Evolutionary conservation across 1,140 invertebrate genomes (phyloP), one percentile per base, ranked within the genome.

Genomic region (Cheumatopsyche charites): DNA sequence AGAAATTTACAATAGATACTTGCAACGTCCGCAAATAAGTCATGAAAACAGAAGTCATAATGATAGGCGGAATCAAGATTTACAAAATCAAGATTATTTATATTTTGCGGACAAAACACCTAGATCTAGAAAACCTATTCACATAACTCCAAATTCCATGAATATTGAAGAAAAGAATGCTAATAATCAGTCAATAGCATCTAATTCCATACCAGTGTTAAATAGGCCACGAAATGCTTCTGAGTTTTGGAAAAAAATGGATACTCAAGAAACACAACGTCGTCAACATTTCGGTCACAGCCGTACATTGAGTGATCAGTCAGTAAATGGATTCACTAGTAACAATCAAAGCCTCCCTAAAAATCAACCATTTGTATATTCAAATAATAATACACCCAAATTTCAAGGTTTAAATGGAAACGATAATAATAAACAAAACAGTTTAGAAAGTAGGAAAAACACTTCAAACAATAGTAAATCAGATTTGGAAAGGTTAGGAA

Each of bases 21-120:
- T 74, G 36, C 15, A 36, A 62, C 68, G 73, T 29, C 73, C 73
- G 1, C 69, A 71, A 55, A 63, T 74, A 5, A 49, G 25, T 68
- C 67, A 52, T 36, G 41, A 62, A 63, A 65, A 21, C 29, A 67
- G 21, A 26, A 58, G 41, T 13, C 13, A 15, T 5, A 71, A 65
- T 19, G 41, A 65, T 42, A 65, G 67, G n/a, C 62, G 65, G 21
- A 74, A 67, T 7, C 72, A 69, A 66, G 72, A 73, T 5, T 65
- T 45, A 15, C n/a, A 71, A 58, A 66, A 76, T 49, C 77, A 80
- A 15, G 85, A 87, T 70, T 89, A 86, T 76, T 83, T 89, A 71
- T 90, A 90, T 77, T 86, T 88, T 70, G 87, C 89, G 1, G 89
- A 90, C 80, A 87, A 88, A 71, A 87, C 86, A 72, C 88, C 89